Evolutionary conservation across 2,113 vertebrate genomes (phyloP), one percentile per base, ranked within the genome.

Genomic region (Oryzias javanicus): DNA sequence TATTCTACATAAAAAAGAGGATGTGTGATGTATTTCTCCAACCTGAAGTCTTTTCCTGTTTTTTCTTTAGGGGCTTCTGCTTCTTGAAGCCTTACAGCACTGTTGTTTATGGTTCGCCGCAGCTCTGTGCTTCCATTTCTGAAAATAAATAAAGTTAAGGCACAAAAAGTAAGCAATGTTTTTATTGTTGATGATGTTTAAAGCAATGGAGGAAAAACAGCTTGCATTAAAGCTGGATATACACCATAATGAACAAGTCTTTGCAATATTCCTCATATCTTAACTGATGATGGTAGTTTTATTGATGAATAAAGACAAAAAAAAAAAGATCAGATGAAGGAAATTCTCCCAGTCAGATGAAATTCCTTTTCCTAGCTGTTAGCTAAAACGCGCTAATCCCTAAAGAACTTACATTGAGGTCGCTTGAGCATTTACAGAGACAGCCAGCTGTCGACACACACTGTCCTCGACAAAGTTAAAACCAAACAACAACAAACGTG

Each of bases 31-130:
- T 14, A 0, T 5, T 0, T 14, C 14, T 29, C 81, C 59, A 20
- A 92, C 90, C 90, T 91, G 72, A 86, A 92, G 10, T 86, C 63
- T 71, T 64, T 64, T 6, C 3, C 14, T 0, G 72, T 6, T 5
- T 47, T 64, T 7, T 47, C 3, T 48, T 7, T 29, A 41, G 49
- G 10, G 3, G 42, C 8, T 68, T 65, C 51, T 17, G 61, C 5
- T 50, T 90, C 72, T 59, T 90, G 64, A 6, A 63, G 55, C 54
- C 70, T 62, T 61, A 73, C 55, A 13, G 80, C 47, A 64, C 67
- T 61, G 71, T 72, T 70, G 10, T 63, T 83, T 17, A 92, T 17
- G 6, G 84, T 12, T 46, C 89, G 61, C 46, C 70, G 61, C 41
- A 81, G 60, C 13, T 20, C 63, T 3, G 50, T 46, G 57, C 47